Evolutionary conservation across 2,888 invertebrate species (phyloP), one percentile per base, ranked within the genome.

Genomic region (Galeopsomyia nigrocyanea): DNA sequence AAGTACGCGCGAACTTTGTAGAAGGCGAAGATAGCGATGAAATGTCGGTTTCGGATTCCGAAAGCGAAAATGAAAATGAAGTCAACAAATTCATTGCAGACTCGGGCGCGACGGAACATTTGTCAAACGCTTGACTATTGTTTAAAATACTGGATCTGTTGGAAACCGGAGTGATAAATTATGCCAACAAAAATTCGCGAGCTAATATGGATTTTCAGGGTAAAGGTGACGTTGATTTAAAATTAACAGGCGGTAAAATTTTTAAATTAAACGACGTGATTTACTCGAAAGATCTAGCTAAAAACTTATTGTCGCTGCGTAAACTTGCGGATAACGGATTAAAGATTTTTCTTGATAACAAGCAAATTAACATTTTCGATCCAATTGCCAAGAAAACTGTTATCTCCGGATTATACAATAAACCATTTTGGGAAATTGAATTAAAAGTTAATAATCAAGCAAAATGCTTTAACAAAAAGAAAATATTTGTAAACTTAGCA

Each of bases 221-320:
- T 26, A 5, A 10, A 13, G 26, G 26, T 14, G 57, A 31, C 6
- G 5, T 22, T 2, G 31, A 26, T 3, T 26, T 26, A 6, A 17
- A n/a, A 21, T n/a, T n/a, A 26, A 57, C n/a, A 9, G 31, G 19
- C 49, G 49, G 73, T 77, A 55, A 53, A 70, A 61, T 70, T 55
- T 47, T 61, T 74, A 22, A 68, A 62, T 39, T 74, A 71, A 47
- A 77, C 2, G 16, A 62, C 3, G 62, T 50, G 21, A 50, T 61
- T 13, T 61, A 49, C 19, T 2, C 61, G 3, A 22, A 21, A 22
- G 14, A 47, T 50, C 21, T 62, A 14, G 49, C 50, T 21, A 16
- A 62, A 49, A 62, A 50, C 21, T 22, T 62, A 49, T 14, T 62
- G 16, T 62, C 62, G 2, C 3, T 22, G 47, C 13, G 62, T 3